Evolutionary conservation across 2,113 vertebrate species (phyloP), one percentile per base, ranked within the genome.

Genomic region (Colistium nudipinnis): DNA sequence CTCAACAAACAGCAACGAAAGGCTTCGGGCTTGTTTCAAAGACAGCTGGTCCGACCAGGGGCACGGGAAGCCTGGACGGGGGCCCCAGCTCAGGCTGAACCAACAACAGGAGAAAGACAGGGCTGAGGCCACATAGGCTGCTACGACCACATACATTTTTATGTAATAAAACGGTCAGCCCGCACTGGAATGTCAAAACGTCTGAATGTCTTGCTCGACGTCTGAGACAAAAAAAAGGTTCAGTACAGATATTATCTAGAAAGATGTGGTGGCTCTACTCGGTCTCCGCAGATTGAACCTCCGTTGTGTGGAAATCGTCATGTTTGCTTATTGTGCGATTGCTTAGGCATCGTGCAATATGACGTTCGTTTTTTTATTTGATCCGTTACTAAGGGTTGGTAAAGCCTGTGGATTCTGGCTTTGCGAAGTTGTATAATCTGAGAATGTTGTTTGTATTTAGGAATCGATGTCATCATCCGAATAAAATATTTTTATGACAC

Each of bases 1-100:
- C 81, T 80, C 78, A 85, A 88, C 85, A 87, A 89, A 88, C 72
- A 83, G 77, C 73, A 48, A 71, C 85, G 79, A 81, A 85, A 52
- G 67, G 80, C 82, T 86, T 70, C 54, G 75, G 83, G 78, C 72
- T 80, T 20, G 67, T 71, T 82, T 78, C 41, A 35, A 79, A 87
- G 76, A 84, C 80, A 47, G 73, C 60, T 71, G 72, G 69, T 54
- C 67, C 53, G 62, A 35, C 79, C 74, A 43, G 78, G 66, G 68
- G 73, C 69, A 57, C 36, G 28, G 48, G 59, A 45, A 64, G 72
- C 55, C 78, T 45, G 65, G 19, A 65, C 61, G 35, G 55, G 83
- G 72, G 49, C 53, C 75, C 74, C 64, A 38, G 49, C 49, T 30
- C 63, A 51, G 73, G 48, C 67, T 75, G 81, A 86, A 70, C 20